These are phyloP conservation scores for Mayetiola destructor DNA, from an alignment of 2,888 invertebrate genomes.

Conservation along the genomic window DNA sequence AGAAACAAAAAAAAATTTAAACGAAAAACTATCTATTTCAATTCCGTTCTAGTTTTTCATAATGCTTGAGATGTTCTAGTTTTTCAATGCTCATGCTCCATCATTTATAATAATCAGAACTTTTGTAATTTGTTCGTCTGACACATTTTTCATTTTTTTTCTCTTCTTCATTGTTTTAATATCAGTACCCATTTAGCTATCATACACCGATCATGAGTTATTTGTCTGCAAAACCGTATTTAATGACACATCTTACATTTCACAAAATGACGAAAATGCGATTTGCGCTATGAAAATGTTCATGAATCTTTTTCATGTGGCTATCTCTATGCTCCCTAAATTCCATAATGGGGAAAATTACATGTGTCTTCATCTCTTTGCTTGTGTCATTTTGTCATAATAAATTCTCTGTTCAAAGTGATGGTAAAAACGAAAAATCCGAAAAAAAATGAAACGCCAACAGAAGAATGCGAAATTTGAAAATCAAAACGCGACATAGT, in stretches of 20 bases:
- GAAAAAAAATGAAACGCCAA: not conserved
- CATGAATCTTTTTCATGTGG: not conserved
- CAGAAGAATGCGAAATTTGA: no score
- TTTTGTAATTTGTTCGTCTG: not conserved
- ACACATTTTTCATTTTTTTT: not conserved
- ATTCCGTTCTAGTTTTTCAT: no score
- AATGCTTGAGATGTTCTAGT: not conserved
- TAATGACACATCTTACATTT: not conserved
- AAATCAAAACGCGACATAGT: no score
- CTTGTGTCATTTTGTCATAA: not conserved
- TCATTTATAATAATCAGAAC: constrained; percentile 10
- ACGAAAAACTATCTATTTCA: not conserved
- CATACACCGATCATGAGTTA: not conserved
- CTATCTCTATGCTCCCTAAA: not conserved
- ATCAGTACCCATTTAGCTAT: not conserved
- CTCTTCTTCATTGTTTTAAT: not conserved
- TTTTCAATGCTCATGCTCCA: not conserved
- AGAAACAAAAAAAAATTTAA: no score
- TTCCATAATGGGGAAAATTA: not conserved
- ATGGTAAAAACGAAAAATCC: not conserved
- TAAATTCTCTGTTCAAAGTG: not conserved
- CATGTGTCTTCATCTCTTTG: not conserved
- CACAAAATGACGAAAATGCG: not conserved
- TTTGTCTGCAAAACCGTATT: not conserved
- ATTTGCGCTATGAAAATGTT: constrained; percentile 2